Conservation (phyloP, 2,113 vertebrate species). For the Gasterosteus aculeatus region DNA sequence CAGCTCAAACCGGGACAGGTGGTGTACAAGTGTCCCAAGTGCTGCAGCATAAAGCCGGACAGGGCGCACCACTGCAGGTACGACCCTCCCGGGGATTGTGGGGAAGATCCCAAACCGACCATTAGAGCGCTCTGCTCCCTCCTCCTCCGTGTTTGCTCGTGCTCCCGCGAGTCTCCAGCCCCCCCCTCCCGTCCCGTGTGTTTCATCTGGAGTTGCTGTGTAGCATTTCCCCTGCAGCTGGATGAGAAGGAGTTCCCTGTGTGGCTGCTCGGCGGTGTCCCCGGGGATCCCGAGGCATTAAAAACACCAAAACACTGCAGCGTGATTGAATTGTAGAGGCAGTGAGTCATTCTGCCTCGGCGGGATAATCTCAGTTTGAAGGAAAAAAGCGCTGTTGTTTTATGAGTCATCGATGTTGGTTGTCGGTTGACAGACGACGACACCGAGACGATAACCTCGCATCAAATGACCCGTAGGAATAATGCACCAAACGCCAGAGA, state of each 20-base stretch:
- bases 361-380: constrained; percentile 27
- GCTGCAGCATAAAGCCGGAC: constrained; percentile 99
- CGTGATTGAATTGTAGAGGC: constrained; percentile 61
- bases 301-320: constrained; percentile 57
- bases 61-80: constrained; percentile 99
- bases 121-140: constrained; percentile 1
- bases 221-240: constrained; percentile 43
- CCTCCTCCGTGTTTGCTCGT: constrained; percentile 22
- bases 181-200: neutral
- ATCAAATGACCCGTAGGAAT: constrained; percentile 1
- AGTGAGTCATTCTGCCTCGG: constrained; percentile 28
- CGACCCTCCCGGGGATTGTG: neutral
- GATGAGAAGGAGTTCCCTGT: constrained; percentile 38
- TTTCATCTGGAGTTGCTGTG: constrained; percentile 2
- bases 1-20: constrained; percentile 97
- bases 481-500: neutral
- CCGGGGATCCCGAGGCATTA: constrained; percentile 35
- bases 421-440: neutral
- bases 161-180: constrained; percentile 9
- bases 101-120: neutral
- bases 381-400: neutral
- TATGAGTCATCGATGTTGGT: constrained; percentile 36
- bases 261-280: constrained; percentile 32
- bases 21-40: constrained; percentile 99
- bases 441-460: constrained; percentile 6